Base-by-base conservation (phyloP, 2,888 invertebrate genomes). In the Desoria tigrina region DNA sequence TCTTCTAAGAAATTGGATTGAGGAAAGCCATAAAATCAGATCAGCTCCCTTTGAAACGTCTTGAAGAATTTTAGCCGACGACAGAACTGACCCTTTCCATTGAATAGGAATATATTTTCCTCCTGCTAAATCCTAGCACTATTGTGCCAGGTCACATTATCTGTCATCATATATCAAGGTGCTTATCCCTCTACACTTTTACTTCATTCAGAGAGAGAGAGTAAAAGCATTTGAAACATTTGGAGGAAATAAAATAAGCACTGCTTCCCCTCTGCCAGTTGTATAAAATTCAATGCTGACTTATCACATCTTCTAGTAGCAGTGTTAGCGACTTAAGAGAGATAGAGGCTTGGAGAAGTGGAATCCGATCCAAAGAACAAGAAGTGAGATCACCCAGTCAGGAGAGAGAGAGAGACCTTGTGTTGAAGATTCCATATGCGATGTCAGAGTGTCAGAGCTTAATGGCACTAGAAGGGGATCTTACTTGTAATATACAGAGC, bases 121-220 rank as follows among this genome's bases (percentile, higher is more conserved):
- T 24, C 4, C 51, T 21, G 51, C 51, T 51, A 71, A 68, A 72
- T 72, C 71, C 69, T 59, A 61, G 61, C 60, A 53, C 71, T 63
- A 69, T 72, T 72, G 69, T 69, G 67, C 54, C 65, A 59, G 62
- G 69, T 72, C 71, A 72, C 71, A 72, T 57, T 61, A 62, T 37
- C 50, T 66, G 68, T 68, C 68, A 54, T 60, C 66, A 72, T 72
- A 72, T 72, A 72, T 72, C 71, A 72, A 68, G 18, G n/a, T 45
- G 14, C 58, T 58, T 58, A 58, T 58, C 58, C 58, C 45, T 21
- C 2, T 23, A 21, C 27, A 9, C 45, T 45, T 45, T 21, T 18
- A n/a, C 16, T 18, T 45, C 4, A 16, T n/a, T 45, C 6, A 21
- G 16, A 45, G 45, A 11, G 45, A 18, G 21, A 39, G 39, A 9